A percentile compares a stretch with the other conserved stretches of the same genome.
Evolutionary conservation across 2,797 vertebrate species (phyloP).

Genomic region (Liasis olivaceus): DNA sequence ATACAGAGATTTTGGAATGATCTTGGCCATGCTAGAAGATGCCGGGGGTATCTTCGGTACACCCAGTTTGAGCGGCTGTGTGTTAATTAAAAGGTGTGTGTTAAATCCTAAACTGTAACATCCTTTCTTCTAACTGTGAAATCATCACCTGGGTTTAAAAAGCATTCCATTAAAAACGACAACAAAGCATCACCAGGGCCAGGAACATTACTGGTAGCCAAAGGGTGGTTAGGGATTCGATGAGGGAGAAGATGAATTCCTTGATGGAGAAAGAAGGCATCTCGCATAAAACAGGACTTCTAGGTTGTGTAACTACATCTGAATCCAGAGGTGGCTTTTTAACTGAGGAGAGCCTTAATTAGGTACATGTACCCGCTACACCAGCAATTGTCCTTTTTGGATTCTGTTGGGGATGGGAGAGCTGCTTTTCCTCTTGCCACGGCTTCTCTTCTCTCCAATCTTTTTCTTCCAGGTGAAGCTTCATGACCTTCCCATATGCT

Average conservation of each 20-base stretch:
- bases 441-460: background rate
- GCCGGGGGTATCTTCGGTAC: background rate
- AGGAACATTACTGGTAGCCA: background rate
- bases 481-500: background rate
- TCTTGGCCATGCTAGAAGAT: background rate
- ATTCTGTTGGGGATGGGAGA: too few species aligned
- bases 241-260: background rate
- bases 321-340: background rate
- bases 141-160: background rate
- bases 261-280: background rate
- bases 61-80: background rate
- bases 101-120: slow-evolving; percentile 17
- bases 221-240: background rate
- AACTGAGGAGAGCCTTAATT: background rate
- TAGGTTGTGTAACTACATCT: background rate
- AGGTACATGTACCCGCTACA: background rate
- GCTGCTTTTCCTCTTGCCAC: too few species aligned
- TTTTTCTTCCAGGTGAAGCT: background rate
- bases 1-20: background rate
- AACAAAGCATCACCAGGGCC: background rate
- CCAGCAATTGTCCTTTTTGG: too few species aligned
- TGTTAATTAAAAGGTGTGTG: slow-evolving; percentile 24
- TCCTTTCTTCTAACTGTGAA: background rate
- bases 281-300: background rate
- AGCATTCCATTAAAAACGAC: background rate